Conservation (phyloP, 1,140 invertebrate species). For the Drosophila sturtevanti region DNA sequence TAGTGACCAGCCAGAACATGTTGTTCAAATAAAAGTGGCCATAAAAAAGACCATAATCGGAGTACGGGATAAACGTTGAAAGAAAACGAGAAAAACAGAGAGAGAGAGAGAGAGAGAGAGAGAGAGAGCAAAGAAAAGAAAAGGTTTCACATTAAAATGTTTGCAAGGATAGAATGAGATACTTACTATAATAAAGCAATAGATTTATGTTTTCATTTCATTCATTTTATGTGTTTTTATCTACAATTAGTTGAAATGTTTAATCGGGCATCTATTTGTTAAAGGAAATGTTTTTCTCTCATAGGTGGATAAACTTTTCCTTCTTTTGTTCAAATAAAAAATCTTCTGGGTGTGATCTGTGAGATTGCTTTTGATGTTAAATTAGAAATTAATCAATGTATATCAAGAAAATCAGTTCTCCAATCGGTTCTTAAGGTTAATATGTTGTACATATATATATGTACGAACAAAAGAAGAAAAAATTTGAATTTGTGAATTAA, state of each 20-base stretch:
- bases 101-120: neutral
- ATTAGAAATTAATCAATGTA: too few species aligned
- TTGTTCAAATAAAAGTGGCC: conserved; percentile 43
- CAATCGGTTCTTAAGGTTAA: too few species aligned
- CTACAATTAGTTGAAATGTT: conserved; percentile 1
- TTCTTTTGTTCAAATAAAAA: too few species aligned
- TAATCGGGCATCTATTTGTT: neutral
- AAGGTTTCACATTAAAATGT: conserved; percentile 5
- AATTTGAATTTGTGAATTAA: too few species aligned
- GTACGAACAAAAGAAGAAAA: too few species aligned
- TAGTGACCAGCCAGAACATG: conserved; percentile 36
- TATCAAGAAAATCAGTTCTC: too few species aligned
- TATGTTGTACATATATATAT: too few species aligned
- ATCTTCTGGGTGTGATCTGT: too few species aligned
- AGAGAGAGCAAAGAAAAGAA: neutral
- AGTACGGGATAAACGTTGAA: conserved; percentile 25
- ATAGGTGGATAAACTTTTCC: neutral
- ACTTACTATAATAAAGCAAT: neutral
- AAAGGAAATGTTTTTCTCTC: neutral
- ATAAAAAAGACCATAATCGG: conserved; percentile 43
- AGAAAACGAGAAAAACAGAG: neutral
- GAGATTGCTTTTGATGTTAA: too few species aligned
- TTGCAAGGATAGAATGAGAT: neutral
- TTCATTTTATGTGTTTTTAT: neutral
- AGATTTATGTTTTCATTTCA: conserved; percentile 3